Evolutionary conservation across 2,797 vertebrate species (phyloP).

Genomic region (Aphelocoma californica): DNA sequence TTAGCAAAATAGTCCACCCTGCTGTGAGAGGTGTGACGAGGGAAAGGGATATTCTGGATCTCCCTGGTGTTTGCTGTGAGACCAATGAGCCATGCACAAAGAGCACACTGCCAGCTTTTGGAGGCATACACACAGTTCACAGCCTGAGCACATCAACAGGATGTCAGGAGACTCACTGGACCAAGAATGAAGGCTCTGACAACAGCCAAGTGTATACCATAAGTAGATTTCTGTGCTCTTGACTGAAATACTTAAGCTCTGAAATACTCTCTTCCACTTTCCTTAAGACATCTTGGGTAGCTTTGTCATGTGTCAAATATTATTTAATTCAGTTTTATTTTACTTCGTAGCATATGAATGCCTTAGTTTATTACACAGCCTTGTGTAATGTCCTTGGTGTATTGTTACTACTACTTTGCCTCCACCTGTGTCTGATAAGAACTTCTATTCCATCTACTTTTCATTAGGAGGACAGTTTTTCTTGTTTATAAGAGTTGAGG

Average conservation of each 20-base stretch:
- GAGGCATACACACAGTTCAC: rapidly evolving
- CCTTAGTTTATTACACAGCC: not conserved
- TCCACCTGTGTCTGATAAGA: not conserved
- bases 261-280: not conserved
- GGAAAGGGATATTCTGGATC: not conserved
- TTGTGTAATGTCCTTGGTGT: not conserved
- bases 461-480: not conserved
- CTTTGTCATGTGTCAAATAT: not conserved
- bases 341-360: not conserved
- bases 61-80: not conserved
- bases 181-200: conserved; percentile 22
- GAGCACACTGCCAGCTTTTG: not conserved
- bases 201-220: not conserved
- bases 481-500: not conserved
- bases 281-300: not conserved
- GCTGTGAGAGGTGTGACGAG: not conserved
- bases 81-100: not conserved
- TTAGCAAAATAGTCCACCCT: not conserved
- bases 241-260: not conserved
- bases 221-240: not conserved
- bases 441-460: not conserved
- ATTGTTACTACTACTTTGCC: not conserved
- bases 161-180: not conserved
- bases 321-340: not conserved
- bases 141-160: not conserved